Base-by-base conservation (phyloP, 2,113 vertebrate genomes). In the Sapayoa aenigma region DNA sequence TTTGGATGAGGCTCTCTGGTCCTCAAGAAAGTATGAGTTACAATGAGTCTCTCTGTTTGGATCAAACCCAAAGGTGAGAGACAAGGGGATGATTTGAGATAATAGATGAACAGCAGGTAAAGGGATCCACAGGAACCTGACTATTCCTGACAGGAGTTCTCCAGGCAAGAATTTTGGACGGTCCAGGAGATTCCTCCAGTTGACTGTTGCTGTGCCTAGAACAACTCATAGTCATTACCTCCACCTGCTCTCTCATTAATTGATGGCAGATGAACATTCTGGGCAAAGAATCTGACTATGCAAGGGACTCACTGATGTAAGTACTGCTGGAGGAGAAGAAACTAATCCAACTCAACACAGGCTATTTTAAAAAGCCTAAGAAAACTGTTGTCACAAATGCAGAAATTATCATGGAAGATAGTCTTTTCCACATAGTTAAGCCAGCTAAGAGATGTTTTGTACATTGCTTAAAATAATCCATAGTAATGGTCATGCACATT, bases 341-440 rank as follows among this genome's bases (percentile, higher is more conserved):
- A 44, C 13, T 39, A 37, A 39, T 18, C 12, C 33, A 49, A 56
- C 0, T 46, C 13, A 60, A 44, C 1, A 4, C 0, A 53, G 2
- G 6, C 21, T 44, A 72, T 49, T 83, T 67, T 71, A 24, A 53
- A 49, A 28, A 46, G 12, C 53, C 42, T 24, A 20, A 56, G 33
- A 1, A 53, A 58, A 82, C 21, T 56, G 13, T 44, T 83, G 47
- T 16, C 12, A 14, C 5, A 47, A 9, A 8, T 15, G 8, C 28
- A 62, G 47, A 58, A 83, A 62, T 14, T 0, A 2, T 62, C 5
- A 2, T 11, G 17, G 28, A 81, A 11, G 7, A n/a, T 1, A 65
- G 1, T 6, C 33, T 74, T 37, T 66, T 52, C 27, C 30, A 39
- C 1, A 4, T 8, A 53, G 42, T 30, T 90, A 53, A 77, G 22